These are phyloP conservation scores for Synchiropus splendidus DNA, from an alignment of 2,113 vertebrate genomes.

Conservation along the genomic window DNA sequence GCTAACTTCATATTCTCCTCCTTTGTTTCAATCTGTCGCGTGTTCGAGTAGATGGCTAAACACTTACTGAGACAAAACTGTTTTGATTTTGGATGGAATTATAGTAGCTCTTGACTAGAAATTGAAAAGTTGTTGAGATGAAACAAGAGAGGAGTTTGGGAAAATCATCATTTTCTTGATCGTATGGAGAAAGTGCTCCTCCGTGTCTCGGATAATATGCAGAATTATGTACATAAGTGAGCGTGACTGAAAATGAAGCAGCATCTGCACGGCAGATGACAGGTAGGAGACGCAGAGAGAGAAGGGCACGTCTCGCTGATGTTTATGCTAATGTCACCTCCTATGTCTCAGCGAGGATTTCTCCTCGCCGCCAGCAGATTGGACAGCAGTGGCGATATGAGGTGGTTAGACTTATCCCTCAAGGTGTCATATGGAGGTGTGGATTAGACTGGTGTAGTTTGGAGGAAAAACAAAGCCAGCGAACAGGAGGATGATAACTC, in stretches of 20 bases:
- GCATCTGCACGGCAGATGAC: constrained; percentile 39
- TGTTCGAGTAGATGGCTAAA: too few relatives aligned
- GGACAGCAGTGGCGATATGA: constrained; percentile 27
- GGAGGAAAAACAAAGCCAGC: constrained; percentile 1
- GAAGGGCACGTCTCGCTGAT: constrained; percentile 26
- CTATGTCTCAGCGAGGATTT: constrained; percentile 32
- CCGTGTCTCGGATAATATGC: constrained; percentile 51
- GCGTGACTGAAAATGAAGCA: constrained; percentile 52
- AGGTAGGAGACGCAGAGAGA: constrained; percentile 2
- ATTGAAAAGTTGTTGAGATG: too few relatives aligned
- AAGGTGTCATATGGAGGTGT: constrained; percentile 3
- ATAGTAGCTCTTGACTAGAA: too few relatives aligned
- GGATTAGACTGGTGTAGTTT: constrained; percentile 24
- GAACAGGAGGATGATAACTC: not conserved
- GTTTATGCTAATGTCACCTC: constrained; percentile 24
- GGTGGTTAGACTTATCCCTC: constrained; percentile 16
- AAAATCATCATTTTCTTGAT: too few relatives aligned
- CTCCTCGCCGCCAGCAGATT: constrained; percentile 15
- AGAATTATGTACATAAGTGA: constrained; percentile 67
- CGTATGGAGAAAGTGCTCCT: too few relatives aligned
- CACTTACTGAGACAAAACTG: too few relatives aligned
- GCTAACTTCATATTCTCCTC: too few relatives aligned
- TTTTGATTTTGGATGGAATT: too few relatives aligned
- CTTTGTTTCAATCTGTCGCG: too few relatives aligned
- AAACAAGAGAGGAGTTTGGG: too few relatives aligned